These are phyloP conservation scores for Caenorhabditis sp. DNA, from an alignment of 2,888 invertebrate species.

Conservation along the genomic window DNA sequence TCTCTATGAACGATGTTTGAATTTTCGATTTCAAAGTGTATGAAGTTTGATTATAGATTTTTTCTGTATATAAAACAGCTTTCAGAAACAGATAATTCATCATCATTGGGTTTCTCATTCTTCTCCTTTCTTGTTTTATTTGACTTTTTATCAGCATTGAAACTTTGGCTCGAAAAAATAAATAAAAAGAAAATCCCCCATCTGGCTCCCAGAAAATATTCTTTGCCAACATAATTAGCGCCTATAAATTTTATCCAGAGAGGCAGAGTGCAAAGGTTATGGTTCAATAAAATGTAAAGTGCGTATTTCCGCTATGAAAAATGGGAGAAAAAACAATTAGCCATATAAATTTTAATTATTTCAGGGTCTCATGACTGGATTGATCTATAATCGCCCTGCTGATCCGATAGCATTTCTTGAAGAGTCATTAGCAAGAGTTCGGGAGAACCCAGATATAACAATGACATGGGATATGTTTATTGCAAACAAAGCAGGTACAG, in stretches of 20 bases:
- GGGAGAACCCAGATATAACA: constrained; percentile 30
- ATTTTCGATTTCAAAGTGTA: no score
- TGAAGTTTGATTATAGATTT: no score
- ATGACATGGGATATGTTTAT: constrained; percentile 58
- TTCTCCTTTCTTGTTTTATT: no score
- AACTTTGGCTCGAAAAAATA: no score
- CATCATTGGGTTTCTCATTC: no score
- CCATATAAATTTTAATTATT: constrained; percentile 11
- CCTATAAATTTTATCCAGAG: background rate
- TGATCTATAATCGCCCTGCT: constrained; percentile 74
- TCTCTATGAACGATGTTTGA: no score
- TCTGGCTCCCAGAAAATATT: no score
- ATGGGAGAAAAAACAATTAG: background rate
- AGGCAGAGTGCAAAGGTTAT: background rate
- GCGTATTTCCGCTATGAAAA: background rate
- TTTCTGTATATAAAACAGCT: no score
- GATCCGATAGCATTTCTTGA: constrained; percentile 71
- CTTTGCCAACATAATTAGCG: no score
- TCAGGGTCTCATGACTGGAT: constrained; percentile 75
- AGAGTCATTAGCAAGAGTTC: constrained; percentile 46
- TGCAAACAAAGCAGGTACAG: constrained; percentile 22
- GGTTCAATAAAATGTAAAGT: background rate
- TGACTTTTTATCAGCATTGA: no score
- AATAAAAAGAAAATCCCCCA: no score
- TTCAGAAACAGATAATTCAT: no score